Conservation (phyloP, 2,113 vertebrate species). For the Ceyx melanurus region DNA sequence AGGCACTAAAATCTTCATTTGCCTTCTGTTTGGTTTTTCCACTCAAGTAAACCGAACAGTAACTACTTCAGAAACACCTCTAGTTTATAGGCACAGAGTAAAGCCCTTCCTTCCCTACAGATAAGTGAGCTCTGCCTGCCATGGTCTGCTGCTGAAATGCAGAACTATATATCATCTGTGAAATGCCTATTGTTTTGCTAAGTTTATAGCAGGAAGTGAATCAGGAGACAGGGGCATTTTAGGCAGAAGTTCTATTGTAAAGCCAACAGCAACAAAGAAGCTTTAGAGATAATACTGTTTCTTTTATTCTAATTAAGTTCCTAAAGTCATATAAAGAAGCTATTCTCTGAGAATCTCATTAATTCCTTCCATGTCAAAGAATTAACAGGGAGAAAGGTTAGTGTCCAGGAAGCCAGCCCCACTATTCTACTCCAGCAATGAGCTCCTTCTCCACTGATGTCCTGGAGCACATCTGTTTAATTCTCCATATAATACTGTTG, state of each 20-base stretch:
- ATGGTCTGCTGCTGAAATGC: not conserved
- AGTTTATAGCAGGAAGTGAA: slow-evolving; percentile 54
- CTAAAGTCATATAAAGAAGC: slow-evolving; percentile 24
- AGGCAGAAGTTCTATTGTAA: slow-evolving; percentile 41
- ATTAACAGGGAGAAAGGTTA: slow-evolving; percentile 40
- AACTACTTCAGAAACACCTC: not conserved
- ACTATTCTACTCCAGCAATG: slow-evolving; percentile 26
- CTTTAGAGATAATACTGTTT: slow-evolving; percentile 33
- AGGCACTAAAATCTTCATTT: not conserved
- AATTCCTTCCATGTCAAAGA: slow-evolving; percentile 43
- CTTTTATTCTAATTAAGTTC: slow-evolving; percentile 20
- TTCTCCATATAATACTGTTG: slow-evolving; percentile 11
- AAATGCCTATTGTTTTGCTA: slow-evolving; percentile 44
- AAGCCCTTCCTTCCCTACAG: not conserved
- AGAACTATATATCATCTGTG: slow-evolving; percentile 1
- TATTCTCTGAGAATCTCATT: slow-evolving; percentile 30
- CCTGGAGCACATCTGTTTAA: slow-evolving; percentile 6
- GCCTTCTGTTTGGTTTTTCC: not conserved
- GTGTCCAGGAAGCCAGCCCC: slow-evolving; percentile 35
- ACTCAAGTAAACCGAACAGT: not conserved
- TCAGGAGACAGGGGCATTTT: slow-evolving; percentile 18
- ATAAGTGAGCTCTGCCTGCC: slow-evolving; percentile 23
- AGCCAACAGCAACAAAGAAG: slow-evolving; percentile 24
- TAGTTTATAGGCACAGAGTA: not conserved
- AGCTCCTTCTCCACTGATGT: slow-evolving; percentile 11